These are phyloP conservation scores for Mesembrinibis cayennensis DNA, from an alignment of 2,113 vertebrate genomes.

Conservation along the genomic window DNA sequence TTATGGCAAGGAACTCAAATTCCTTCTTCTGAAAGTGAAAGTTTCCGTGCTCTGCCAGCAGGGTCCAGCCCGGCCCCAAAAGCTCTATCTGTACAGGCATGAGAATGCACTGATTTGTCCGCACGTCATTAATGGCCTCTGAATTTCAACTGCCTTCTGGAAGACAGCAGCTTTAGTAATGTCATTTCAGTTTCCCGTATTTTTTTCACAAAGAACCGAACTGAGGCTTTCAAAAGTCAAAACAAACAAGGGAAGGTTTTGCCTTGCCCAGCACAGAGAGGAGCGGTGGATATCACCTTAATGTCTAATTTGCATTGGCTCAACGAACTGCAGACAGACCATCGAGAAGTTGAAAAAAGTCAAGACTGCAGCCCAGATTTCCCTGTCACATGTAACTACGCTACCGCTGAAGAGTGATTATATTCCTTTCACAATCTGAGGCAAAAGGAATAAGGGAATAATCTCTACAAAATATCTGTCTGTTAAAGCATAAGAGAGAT, in stretches of 20 bases:
- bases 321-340: neutral
- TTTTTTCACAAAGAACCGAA: neutral
- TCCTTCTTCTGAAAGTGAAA: neutral
- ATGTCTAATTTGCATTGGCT: neutral
- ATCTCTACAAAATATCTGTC: neutral
- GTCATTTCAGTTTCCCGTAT: neutral
- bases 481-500: neutral
- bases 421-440: neutral
- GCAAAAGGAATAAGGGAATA: neutral
- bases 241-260: neutral
- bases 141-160: neutral
- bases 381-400: neutral
- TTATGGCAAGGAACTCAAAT: neutral
- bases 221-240: neutral
- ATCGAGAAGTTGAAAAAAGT: neutral
- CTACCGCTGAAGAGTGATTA: neutral
- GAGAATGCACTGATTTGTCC: neutral
- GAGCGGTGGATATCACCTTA: neutral
- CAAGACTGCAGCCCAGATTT: neutral
- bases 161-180: neutral
- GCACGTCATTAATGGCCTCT: neutral
- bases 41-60: neutral
- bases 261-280: neutral
- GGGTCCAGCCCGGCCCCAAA: neutral
- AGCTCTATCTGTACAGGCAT: neutral